Percentiles rank a stretch among this genome's conserved stretches.
Conservation (phyloP, 1,140 invertebrate genomes). For the Diachasma alloeum region DNA sequence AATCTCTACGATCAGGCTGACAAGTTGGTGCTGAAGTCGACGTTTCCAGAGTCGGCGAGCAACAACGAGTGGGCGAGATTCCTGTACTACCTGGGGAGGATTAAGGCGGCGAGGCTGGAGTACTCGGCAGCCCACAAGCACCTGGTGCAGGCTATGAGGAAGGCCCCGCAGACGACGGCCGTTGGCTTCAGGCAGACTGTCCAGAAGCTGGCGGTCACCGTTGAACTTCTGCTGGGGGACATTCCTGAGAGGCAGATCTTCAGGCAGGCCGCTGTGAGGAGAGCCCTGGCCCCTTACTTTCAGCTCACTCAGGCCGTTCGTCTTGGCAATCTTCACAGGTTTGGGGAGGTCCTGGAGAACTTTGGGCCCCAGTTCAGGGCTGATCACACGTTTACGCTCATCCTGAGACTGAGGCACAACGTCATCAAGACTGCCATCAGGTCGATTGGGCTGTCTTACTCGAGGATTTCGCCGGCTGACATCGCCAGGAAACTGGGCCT, state of each 20-base stretch:
- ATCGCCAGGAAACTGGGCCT: conserved; percentile 93
- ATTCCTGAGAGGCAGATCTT: conserved; percentile 94
- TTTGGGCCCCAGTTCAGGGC: conserved; percentile 85
- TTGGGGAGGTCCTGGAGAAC: conserved; percentile 89
- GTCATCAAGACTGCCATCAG: conserved; percentile 99
- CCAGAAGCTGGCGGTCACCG: conserved; percentile 95
- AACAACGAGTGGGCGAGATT: conserved; percentile 99
- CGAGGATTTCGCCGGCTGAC: conserved; percentile 92
- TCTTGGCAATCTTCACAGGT: conserved; percentile 91
- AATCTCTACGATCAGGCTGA: conserved; percentile 95
- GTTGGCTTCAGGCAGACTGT: conserved; percentile 99
- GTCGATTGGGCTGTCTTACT: conserved; percentile 96
- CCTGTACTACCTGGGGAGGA: conserved; percentile 95
- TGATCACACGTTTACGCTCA: conserved; percentile 95
- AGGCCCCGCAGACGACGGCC: conserved; percentile 95
- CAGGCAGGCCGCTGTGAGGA: conserved; percentile 85
- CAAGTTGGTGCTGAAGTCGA: conserved; percentile 95
- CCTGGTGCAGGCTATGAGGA: conserved; percentile 91
- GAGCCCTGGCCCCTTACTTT: conserved; percentile 93
- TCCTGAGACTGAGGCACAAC: conserved; percentile 94
- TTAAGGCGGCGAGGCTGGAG: conserved; percentile 96
- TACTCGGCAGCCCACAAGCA: conserved; percentile 97
- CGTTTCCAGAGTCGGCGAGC: conserved; percentile 95
- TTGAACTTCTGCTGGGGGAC: conserved; percentile 95
- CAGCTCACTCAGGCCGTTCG: conserved; percentile 97